A percentile compares a stretch with the other conserved stretches of the same genome.
Conservation (phyloP, 2,888 invertebrate species). For the Acrocyrtus sp. region DNA sequence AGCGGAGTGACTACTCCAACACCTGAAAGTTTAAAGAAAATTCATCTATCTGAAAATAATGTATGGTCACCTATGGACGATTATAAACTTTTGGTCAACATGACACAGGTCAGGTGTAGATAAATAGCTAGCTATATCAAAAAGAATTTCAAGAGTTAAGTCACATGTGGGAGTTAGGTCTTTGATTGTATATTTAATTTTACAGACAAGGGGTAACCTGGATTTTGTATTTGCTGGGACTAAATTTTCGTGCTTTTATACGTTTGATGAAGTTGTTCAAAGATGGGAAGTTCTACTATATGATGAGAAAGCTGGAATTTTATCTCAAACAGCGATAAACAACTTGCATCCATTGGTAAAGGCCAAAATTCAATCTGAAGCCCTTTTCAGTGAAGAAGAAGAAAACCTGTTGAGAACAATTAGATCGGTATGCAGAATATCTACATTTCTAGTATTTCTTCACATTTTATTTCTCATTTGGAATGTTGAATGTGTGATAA, state of each 20-base stretch:
- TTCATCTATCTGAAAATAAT: constrained; percentile 70
- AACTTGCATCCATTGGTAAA: constrained; percentile 93
- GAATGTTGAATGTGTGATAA: no score
- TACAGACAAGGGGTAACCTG: constrained; percentile 71
- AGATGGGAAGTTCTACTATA: constrained; percentile 96
- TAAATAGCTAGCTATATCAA: not conserved
- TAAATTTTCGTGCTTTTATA: constrained; percentile 96
- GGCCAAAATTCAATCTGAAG: constrained; percentile 85
- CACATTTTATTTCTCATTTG: not conserved
- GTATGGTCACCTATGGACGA: constrained; percentile 99
- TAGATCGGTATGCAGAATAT: constrained; percentile 74
- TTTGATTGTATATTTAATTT: constrained; percentile 32
- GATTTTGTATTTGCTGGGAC: constrained; percentile 84
- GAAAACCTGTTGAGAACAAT: constrained; percentile 86
- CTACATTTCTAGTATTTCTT: not conserved
- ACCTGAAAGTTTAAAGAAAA: constrained; percentile 21
- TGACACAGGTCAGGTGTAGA: constrained; percentile 77
- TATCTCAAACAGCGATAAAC: constrained; percentile 91
- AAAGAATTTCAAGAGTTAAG: no score
- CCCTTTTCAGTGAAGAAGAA: constrained; percentile 89
- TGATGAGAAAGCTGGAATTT: constrained; percentile 91
- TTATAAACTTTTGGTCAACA: constrained; percentile 89
- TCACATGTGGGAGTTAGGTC: not conserved
- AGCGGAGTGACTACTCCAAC: not conserved
- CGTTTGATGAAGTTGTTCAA: constrained; percentile 91